Percentiles rank a stretch among this genome's conserved stretches.
Conservation (phyloP, 2,113 vertebrate species). For the human (Homo sapiens) region GRCh38 chr17:72307501-72308000, state of each 20-base stretch:
- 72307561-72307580: neutral
- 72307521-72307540: neutral
- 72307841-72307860: neutral
- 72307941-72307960: neutral
- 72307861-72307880: neutral
- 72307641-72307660: neutral
- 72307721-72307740: neutral
- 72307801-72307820: no score
- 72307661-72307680: neutral
- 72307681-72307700: neutral
- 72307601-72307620: neutral
- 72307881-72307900: neutral
- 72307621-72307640: neutral
- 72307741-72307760: rapidly evolving
- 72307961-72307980: neutral
- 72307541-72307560: no score
- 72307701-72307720: neutral
- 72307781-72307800: neutral
- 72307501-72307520: neutral
- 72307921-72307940: neutral
- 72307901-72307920: neutral
- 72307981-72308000: neutral
- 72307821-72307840: no score
- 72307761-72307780: neutral
- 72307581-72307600: neutral